Evolutionary conservation across 2,113 vertebrate genomes (phyloP).

Genomic region (Rafetus swinhoei): DNA sequence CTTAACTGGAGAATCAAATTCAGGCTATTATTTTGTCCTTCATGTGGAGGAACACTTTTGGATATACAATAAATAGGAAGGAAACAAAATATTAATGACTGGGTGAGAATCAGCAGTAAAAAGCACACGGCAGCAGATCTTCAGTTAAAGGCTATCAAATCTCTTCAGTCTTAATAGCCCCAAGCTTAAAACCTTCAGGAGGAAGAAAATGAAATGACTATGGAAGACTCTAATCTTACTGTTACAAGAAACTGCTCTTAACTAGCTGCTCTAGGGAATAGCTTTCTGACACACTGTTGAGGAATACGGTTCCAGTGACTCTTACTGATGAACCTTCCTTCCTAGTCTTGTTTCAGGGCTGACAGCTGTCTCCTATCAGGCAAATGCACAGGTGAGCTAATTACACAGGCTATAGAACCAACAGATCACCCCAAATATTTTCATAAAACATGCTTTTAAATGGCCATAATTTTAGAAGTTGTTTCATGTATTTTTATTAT

Average conservation of each 20-base stretch:
- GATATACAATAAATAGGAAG: background rate
- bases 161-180: conserved; percentile 15
- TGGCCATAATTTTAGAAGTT: background rate
- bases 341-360: conserved; percentile 5
- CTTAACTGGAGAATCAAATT: background rate
- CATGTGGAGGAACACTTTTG: background rate
- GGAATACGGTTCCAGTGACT: background rate
- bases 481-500: conserved; percentile 7
- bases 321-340: background rate
- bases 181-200: conserved; percentile 15
- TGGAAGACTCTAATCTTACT: background rate
- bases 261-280: background rate
- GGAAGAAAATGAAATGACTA: background rate
- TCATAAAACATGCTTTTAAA: background rate
- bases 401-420: background rate
- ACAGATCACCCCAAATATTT: background rate
- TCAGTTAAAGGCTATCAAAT: conserved; percentile 6
- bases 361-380: background rate
- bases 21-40: background rate
- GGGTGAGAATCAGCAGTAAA: background rate
- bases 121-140: background rate
- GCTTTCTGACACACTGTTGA: background rate
- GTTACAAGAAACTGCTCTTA: background rate
- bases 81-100: background rate
- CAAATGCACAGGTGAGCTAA: conserved; percentile 28